Evolutionary conservation across 2,797 vertebrate genomes (phyloP), one percentile per base, ranked within the genome.

Genomic region (Euphonia xanthogaster): DNA sequence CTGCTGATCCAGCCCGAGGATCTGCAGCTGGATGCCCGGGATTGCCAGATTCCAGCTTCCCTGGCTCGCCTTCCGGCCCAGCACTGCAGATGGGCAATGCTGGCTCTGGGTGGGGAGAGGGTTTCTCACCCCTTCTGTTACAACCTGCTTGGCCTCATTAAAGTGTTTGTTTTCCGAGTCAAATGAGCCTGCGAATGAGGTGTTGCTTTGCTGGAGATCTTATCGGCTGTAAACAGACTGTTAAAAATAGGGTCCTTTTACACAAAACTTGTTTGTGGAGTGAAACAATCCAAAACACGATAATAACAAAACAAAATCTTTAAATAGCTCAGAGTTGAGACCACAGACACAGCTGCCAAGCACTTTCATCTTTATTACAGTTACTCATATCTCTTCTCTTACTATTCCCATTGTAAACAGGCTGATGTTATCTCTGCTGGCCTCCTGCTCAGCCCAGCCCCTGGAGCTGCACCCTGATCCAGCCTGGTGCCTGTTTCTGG

Each of bases 341-440:
- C 88, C 96, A 94, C 90, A 96, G 92, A 14, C 51, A 45, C 75
- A 78, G 85, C 94, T 96, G 96, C 91, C 96, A 96, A 90, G 44
- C 58, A 81, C 94, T 97, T 94, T 92, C 94, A 96, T 97, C 94
- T 96, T 96, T 94, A 91, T 95, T 95, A 58, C 81, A 86, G 89
- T 78, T 90, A 83, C 71, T 94, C 92, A 83, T 95, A 95, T 96
- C 94, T 94, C 89, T 91, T 68, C 86, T 91, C 58, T 58, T 89
- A 83, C 83, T 93, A 90, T 93, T 96, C 78, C 73, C 65, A 63
- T 93, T 96, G 94, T 95, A 94, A 95, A 86, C 72, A 79, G 1
- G 0, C 89, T 87, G 96, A 97, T 96, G 67, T 88, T 95, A 93
- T 97, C 95, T 62, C 12, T 2, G 54, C 40, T 62, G 91, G 55